Percentiles rank a stretch among this genome's conserved stretches.
These are phyloP conservation scores for Chlorops oryzae DNA, from an alignment of 1,140 invertebrate genomes.

Conservation along the genomic window DNA sequence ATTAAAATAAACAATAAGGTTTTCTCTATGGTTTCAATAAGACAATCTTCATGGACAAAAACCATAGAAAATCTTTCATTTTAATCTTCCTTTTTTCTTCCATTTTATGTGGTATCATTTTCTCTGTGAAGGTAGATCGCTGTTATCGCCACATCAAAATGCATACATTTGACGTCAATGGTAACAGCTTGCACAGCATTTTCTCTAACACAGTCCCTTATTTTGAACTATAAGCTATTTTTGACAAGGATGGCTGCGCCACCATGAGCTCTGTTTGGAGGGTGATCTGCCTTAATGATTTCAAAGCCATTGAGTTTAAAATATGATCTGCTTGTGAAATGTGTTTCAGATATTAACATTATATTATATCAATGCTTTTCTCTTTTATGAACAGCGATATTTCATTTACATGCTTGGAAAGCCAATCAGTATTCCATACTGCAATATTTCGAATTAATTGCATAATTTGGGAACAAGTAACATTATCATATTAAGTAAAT, in stretches of 20 bases:
- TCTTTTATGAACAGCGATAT: conserved; percentile 14
- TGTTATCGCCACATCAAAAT: conserved; percentile 3
- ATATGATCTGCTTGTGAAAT: conserved; percentile 34
- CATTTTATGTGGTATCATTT: no score
- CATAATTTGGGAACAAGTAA: conserved; percentile 16
- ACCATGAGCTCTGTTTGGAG: conserved; percentile 13
- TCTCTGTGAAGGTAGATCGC: no score
- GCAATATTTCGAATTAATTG: conserved; percentile 14
- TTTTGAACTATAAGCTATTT: conserved; percentile 2
- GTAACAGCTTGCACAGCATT: conserved; percentile 10
- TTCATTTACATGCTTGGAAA: conserved; percentile 17
- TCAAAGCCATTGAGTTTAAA: conserved; percentile 17
- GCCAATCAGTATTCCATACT: conserved; percentile 16
- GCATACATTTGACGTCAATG: conserved; percentile 7
- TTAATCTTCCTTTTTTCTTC: no score
- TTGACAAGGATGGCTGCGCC: conserved; percentile 11
- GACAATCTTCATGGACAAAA: no score
- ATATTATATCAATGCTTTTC: conserved; percentile 10
- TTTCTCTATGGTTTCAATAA: no score
- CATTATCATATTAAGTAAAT: conserved; percentile 17
- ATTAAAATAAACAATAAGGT: conserved; percentile 32
- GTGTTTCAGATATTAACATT: conserved; percentile 32
- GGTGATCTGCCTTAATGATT: conserved; percentile 8
- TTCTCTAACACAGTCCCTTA: conserved; percentile 7
- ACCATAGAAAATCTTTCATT: no score